Evolutionary conservation across 1,140 invertebrate genomes (phyloP).

Genomic region (Philaenus spumarius): DNA sequence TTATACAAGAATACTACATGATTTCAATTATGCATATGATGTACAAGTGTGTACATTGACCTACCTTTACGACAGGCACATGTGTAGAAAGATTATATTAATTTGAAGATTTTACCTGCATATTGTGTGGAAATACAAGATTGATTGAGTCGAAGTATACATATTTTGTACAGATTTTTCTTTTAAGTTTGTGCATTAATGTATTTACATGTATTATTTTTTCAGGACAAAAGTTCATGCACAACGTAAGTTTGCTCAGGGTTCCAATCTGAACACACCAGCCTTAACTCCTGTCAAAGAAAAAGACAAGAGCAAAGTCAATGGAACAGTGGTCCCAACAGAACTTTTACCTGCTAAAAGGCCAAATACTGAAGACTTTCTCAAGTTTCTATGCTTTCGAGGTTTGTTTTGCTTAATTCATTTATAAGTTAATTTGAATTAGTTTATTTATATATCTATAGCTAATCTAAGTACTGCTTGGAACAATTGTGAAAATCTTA

Average conservation of each 20-base stretch:
- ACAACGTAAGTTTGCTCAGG: conserved; percentile 87
- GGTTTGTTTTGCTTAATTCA: conserved; percentile 49
- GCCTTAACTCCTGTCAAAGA: conserved; percentile 50
- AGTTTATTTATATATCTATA: too few relatives aligned
- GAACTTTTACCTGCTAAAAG: conserved; percentile 49
- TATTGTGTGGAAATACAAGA: too few relatives aligned
- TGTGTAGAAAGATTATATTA: neutral
- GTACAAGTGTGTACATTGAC: neutral
- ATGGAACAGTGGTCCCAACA: conserved; percentile 35
- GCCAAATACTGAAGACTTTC: conserved; percentile 84
- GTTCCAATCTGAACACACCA: conserved; percentile 50
- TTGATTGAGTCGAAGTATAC: neutral
- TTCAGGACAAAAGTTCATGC: conserved; percentile 74
- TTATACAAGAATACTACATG: neutral
- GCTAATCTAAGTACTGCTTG: too few relatives aligned
- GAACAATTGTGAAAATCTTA: too few relatives aligned
- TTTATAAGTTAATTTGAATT: too few relatives aligned
- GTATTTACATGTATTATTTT: conserved; percentile 19
- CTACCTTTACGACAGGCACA: neutral
- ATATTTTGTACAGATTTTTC: neutral
- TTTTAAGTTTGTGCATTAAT: neutral
- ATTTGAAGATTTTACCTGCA: neutral
- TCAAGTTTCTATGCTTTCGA: conserved; percentile 83
- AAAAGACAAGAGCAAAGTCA: conserved; percentile 42
- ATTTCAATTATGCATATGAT: neutral